Conservation (phyloP, 2,797 vertebrate species). For the Rhynchonycteris naso region DNA sequence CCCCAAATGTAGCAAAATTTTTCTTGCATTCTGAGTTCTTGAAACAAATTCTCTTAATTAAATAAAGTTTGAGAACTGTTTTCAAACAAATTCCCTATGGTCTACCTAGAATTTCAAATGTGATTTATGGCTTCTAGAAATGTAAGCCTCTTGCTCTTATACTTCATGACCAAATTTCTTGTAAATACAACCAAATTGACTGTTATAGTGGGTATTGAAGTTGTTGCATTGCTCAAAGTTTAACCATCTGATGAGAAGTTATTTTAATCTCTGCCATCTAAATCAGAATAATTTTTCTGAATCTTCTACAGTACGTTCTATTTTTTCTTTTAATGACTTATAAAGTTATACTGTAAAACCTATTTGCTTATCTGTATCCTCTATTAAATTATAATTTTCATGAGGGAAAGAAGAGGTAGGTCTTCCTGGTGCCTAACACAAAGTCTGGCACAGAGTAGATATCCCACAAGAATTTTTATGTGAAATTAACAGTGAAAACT, state of each 20-base stretch:
- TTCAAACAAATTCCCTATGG: constrained; percentile 34
- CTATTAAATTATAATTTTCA: neutral
- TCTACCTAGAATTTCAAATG: constrained; percentile 41
- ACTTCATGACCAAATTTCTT: neutral
- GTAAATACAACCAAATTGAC: neutral
- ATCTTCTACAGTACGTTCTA: neutral
- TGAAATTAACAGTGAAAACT: constrained; percentile 17
- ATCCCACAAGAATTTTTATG: neutral
- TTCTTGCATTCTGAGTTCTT: constrained; percentile 14
- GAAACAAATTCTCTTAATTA: constrained; percentile 33
- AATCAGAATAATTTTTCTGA: neutral
- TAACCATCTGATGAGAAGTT: neutral
- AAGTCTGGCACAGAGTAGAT: neutral
- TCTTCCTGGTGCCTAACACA: neutral
- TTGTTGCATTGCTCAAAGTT: neutral
- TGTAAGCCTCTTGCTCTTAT: neutral
- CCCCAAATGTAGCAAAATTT: neutral
- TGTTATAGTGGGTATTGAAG: neutral
- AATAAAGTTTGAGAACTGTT: constrained; percentile 37
- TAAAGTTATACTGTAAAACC: neutral
- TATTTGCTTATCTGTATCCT: neutral
- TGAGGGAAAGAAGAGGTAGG: neutral
- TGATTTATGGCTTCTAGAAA: neutral
- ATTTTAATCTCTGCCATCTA: neutral
- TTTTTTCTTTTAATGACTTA: neutral